Conservation (phyloP, 1,140 invertebrate genomes). For the Cylas formicarius region DNA sequence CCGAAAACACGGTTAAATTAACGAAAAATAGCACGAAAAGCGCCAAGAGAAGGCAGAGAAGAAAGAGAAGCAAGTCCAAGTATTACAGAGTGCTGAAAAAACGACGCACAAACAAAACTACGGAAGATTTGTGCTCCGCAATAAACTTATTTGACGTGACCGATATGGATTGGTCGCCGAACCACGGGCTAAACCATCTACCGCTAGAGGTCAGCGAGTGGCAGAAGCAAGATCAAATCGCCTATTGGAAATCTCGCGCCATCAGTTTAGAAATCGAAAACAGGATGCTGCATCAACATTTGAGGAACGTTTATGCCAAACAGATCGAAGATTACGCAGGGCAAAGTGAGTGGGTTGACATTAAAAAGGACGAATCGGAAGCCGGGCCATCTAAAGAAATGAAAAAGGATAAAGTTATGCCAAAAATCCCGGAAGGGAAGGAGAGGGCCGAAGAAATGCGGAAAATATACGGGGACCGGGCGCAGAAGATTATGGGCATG, state of each 20-base stretch:
- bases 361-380: slow-evolving; percentile 1
- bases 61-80: slow-evolving; percentile 28
- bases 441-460: slow-evolving; percentile 26
- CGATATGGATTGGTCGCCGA: slow-evolving; percentile 25
- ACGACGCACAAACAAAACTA: slow-evolving; percentile 13
- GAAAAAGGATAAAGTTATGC: slow-evolving; percentile 3
- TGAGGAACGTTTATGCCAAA: slow-evolving; percentile 31
- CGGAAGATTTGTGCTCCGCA: slow-evolving; percentile 23
- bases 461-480: slow-evolving; percentile 52
- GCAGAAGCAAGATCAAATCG: slow-evolving; percentile 49
- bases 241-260: slow-evolving; percentile 61
- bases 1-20: too few species aligned
- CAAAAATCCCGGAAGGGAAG: slow-evolving; percentile 21
- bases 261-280: slow-evolving; percentile 59
- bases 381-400: slow-evolving; percentile 1
- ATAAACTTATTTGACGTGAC: slow-evolving; percentile 26
- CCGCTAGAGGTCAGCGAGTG: slow-evolving; percentile 35
- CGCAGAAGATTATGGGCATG: slow-evolving; percentile 63
- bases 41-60: slow-evolving; percentile 18
- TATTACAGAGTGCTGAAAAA: slow-evolving; percentile 26
- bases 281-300: slow-evolving; percentile 44
- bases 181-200: slow-evolving; percentile 1
- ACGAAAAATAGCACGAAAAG: too few species aligned
- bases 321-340: slow-evolving; percentile 13
- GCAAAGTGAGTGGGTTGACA: slow-evolving; percentile 1